Evolutionary conservation across 1,140 invertebrate species (phyloP).

Genomic region (Sarcophaga bullata): DNA sequence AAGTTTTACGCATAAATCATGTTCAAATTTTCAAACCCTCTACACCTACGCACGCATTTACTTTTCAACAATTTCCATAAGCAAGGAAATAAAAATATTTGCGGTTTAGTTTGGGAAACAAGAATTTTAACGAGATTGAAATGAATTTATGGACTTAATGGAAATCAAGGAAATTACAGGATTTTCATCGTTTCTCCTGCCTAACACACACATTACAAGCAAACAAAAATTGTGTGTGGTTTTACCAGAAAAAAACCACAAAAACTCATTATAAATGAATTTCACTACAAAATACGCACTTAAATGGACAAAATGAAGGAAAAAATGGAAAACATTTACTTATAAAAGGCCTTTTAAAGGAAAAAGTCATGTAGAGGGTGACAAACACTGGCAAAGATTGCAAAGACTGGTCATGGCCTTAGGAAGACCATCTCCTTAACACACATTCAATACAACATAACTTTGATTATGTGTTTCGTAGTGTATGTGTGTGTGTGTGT

Average conservation of each 20-base stretch:
- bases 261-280: constrained; percentile 38
- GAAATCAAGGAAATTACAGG: neutral
- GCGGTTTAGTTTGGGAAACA: constrained; percentile 31
- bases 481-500: neutral
- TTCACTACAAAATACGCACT: neutral
- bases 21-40: neutral
- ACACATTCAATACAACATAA: neutral
- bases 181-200: neutral
- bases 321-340: neutral
- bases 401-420: too few relatives aligned
- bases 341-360: neutral
- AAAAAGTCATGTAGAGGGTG: constrained; percentile 7
- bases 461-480: neutral
- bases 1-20: neutral
- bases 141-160: constrained; percentile 27
- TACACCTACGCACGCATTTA: too few relatives aligned
- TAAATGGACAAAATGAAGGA: neutral
- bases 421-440: too few relatives aligned
- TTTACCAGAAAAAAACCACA: constrained; percentile 26
- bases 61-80: neutral
- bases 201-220: too few relatives aligned
- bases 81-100: constrained; percentile 40
- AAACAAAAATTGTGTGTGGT: neutral
- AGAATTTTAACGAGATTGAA: constrained; percentile 41
- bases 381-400: neutral